phyloP scores from a whole-genome alignment of 2,113 vertebrate species.

The Cavia aperea region DNA sequence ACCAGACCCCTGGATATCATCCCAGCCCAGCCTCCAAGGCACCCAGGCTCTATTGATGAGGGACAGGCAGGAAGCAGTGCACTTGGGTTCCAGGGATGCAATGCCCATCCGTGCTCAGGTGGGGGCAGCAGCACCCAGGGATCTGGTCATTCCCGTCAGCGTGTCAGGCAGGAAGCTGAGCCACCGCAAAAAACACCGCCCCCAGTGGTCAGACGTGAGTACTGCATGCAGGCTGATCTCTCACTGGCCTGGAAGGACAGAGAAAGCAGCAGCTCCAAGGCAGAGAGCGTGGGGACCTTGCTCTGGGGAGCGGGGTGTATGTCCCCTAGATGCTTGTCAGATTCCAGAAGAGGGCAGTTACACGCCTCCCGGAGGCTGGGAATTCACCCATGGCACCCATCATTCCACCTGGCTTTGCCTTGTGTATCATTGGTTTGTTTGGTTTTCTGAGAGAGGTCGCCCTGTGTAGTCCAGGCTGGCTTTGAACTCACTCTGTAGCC shows the following conservation, averaged over 20 bases:
- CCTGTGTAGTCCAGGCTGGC: no score
- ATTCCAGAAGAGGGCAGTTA: not conserved
- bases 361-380: not conserved
- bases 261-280: no score
- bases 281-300: not conserved
- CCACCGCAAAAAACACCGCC: not conserved
- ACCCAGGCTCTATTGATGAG: fast-evolving
- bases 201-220: not conserved
- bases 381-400: fast-evolving
- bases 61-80: not conserved
- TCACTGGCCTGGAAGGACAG: no score
- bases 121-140: not conserved
- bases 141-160: not conserved
- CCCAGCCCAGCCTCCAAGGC: fast-evolving
- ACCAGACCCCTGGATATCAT: not conserved
- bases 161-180: not conserved
- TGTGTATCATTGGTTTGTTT: fast-evolving
- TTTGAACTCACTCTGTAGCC: no score
- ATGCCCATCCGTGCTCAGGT: not conserved
- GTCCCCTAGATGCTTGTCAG: not conserved
- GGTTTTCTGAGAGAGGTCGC: not conserved
- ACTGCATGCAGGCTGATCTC: not conserved
- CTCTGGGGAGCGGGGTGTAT: not conserved
- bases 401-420: not conserved
- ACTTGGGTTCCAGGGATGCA: not conserved